Evolutionary conservation across 2,888 invertebrate genomes (phyloP).

Genomic region (Drosophila rubida): DNA sequence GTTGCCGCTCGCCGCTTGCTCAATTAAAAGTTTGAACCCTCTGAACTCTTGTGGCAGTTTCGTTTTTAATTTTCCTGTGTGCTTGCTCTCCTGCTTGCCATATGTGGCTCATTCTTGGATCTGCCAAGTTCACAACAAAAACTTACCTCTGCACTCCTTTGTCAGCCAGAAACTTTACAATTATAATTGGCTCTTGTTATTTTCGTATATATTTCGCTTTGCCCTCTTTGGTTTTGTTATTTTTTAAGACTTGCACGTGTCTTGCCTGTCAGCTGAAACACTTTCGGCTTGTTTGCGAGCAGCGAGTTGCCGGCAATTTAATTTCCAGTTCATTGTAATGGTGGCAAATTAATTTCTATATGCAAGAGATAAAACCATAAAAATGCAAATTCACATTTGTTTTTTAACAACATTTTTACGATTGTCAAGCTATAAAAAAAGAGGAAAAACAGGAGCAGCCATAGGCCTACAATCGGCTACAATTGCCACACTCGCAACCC

Average conservation of each 20-base stretch:
- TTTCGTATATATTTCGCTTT: neutral
- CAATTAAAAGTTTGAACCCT: constrained; percentile 70
- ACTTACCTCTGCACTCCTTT: constrained; percentile 16
- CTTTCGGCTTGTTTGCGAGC: constrained; percentile 5
- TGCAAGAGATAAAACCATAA: constrained; percentile 58
- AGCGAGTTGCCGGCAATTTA: constrained; percentile 31
- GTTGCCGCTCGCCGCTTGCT: constrained; percentile 25
- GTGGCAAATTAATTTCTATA: constrained; percentile 51
- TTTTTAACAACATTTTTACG: constrained; percentile 67
- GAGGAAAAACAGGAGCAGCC: constrained; percentile 25
- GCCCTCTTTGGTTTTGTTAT: too few relatives aligned
- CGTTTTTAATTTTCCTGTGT: constrained; percentile 72
- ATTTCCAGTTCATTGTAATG: constrained; percentile 29
- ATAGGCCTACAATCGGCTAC: constrained; percentile 34
- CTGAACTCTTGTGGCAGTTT: constrained; percentile 37
- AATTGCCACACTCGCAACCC: constrained; percentile 42
- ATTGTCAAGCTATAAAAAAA: constrained; percentile 57
- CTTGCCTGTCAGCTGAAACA: neutral
- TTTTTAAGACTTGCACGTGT: constrained; percentile 22
- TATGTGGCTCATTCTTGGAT: constrained; percentile 31
- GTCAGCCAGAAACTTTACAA: constrained; percentile 26
- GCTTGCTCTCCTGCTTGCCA: constrained; percentile 22
- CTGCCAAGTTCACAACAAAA: constrained; percentile 22
- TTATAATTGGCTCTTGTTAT: constrained; percentile 50
- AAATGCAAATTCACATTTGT: constrained; percentile 64